phyloP scores from a whole-genome alignment of 2,113 vertebrate genomes.

The Himantopus leucocephalus region DNA sequence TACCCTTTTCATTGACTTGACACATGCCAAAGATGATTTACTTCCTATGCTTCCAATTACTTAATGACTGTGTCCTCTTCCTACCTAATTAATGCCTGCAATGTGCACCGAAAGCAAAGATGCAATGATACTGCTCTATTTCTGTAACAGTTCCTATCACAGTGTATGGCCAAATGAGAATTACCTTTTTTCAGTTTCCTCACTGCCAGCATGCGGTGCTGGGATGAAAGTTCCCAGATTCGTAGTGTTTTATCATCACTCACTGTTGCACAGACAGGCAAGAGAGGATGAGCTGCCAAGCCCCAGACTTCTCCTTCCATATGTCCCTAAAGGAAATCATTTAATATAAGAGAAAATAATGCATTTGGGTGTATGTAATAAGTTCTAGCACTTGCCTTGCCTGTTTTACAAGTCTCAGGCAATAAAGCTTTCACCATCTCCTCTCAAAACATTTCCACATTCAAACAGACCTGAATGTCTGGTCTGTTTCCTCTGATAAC shows the following conservation, averaged over 20 bases:
- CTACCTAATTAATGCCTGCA: neutral
- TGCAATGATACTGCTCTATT: too few relatives aligned
- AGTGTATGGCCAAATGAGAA: neutral
- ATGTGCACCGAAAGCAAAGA: neutral
- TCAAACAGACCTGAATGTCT: neutral
- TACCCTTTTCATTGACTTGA: neutral
- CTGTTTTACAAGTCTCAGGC: neutral
- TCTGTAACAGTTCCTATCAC: neutral
- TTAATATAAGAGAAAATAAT: neutral
- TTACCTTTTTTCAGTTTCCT: slow-evolving; percentile 98
- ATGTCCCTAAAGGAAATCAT: slow-evolving; percentile 81
- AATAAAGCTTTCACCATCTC: neutral
- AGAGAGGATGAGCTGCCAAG: slow-evolving; percentile 89
- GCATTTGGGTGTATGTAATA: neutral
- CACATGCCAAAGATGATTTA: slow-evolving; percentile 19
- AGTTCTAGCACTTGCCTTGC: neutral
- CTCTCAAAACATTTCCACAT: neutral
- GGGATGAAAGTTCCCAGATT: slow-evolving; percentile 95
- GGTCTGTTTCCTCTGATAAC: neutral
- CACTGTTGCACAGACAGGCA: slow-evolving; percentile 94
- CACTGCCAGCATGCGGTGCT: slow-evolving; percentile 97
- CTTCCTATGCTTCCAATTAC: neutral
- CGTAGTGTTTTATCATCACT: slow-evolving; percentile 94
- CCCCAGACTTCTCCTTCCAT: slow-evolving; percentile 99
- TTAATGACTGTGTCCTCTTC: neutral